phyloP scores from a whole-genome alignment of 2,888 invertebrate genomes.

The Nymphalis c-album region DNA sequence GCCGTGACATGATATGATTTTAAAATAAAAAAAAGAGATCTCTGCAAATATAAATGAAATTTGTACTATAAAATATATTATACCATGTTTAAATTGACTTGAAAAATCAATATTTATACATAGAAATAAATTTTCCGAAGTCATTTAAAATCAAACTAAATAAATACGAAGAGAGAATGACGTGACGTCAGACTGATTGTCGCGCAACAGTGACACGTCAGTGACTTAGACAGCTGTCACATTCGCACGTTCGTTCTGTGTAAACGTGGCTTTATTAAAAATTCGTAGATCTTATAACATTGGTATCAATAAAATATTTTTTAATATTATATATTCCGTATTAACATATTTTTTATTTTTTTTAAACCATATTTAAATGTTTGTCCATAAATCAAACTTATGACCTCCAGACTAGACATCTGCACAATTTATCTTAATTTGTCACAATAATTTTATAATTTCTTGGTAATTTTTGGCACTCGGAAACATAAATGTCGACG shows the following conservation, averaged over 20 bases:
- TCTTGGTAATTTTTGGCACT: conserved; percentile 26
- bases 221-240: not conserved
- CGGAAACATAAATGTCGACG: conserved; percentile 23
- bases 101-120: no score
- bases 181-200: conserved; percentile 1
- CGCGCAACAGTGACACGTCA: not conserved
- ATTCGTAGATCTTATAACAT: not conserved
- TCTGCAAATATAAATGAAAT: no score
- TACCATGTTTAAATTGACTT: no score
- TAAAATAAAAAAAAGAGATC: no score
- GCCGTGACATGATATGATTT: no score
- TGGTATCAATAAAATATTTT: not conserved
- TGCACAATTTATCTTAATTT: conserved; percentile 21
- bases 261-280: not conserved
- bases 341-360: no score
- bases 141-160: no score
- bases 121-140: no score
- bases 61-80: no score
- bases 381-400: not conserved
- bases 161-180: not conserved
- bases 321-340: not conserved
- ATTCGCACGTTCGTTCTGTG: not conserved
- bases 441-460: conserved; percentile 32
- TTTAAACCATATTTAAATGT: not conserved
- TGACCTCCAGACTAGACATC: not conserved